Evolutionary conservation across 2,797 vertebrate genomes (phyloP).

Genomic region (Mionectes olivaceus): DNA sequence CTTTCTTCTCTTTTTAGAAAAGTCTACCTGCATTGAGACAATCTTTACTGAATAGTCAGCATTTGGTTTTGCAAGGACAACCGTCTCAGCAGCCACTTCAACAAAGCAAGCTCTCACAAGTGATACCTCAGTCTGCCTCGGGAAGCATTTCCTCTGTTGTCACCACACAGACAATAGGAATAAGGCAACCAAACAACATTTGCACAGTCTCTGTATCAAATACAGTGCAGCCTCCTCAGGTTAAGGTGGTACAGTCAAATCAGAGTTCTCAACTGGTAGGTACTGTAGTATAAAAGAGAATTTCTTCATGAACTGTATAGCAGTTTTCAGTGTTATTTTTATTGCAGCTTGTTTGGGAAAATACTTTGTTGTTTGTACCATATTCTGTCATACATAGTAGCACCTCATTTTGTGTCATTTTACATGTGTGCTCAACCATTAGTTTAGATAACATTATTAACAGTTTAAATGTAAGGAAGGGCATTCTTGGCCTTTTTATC

Average conservation of each 20-base stretch:
- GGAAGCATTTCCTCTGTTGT: slow-evolving; percentile 72
- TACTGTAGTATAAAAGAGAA: slow-evolving; percentile 47
- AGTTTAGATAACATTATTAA: neutral
- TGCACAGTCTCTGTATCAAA: slow-evolving; percentile 76
- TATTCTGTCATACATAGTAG: neutral
- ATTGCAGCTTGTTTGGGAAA: neutral
- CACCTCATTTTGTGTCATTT: neutral
- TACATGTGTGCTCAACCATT: neutral
- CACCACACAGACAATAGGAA: slow-evolving; percentile 79
- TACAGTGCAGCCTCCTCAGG: slow-evolving; percentile 72
- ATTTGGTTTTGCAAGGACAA: slow-evolving; percentile 78
- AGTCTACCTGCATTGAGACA: slow-evolving; percentile 89
- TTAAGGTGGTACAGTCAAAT: slow-evolving; percentile 77
- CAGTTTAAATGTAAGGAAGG: neutral
- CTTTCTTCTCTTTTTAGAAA: slow-evolving; percentile 80
- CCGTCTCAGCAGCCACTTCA: slow-evolving; percentile 80
- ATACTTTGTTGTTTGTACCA: neutral
- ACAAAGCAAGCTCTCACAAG: slow-evolving; percentile 76
- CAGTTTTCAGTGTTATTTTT: neutral
- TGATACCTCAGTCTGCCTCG: slow-evolving; percentile 66
- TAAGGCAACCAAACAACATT: slow-evolving; percentile 86
- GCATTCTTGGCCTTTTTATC: neutral
- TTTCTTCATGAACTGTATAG: neutral
- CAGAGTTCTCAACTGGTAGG: slow-evolving; percentile 84
- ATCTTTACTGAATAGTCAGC: slow-evolving; percentile 88